These are phyloP conservation scores for Mythimna lalbum DNA, from an alignment of 2,888 invertebrate species.

Conservation along the genomic window DNA sequence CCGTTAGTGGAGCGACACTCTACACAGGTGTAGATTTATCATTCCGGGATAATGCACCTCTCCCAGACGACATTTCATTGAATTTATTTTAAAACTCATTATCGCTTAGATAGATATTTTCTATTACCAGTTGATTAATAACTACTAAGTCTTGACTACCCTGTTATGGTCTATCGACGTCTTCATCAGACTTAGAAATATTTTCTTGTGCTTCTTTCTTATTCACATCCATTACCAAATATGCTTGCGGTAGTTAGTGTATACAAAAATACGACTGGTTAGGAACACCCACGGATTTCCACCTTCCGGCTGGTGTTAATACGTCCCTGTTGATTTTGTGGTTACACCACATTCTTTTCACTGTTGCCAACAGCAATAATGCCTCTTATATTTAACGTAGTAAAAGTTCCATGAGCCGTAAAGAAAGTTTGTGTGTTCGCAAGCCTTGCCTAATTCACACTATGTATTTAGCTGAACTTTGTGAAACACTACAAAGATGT, in stretches of 20 bases:
- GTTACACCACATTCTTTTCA: slow-evolving; percentile 74
- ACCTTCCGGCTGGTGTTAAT: slow-evolving; percentile 86
- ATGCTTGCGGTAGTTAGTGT: slow-evolving; percentile 79
- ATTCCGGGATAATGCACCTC: slow-evolving; percentile 64
- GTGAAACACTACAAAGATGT: slow-evolving; percentile 87
- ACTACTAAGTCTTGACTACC: slow-evolving; percentile 27
- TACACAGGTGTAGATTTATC: slow-evolving; percentile 69
- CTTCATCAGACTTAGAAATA: slow-evolving; percentile 41
- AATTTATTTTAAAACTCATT: slow-evolving; percentile 25
- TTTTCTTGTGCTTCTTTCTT: slow-evolving; percentile 62
- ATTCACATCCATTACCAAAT: slow-evolving; percentile 80
- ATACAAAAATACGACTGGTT: slow-evolving; percentile 82
- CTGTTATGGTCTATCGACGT: slow-evolving; percentile 20
- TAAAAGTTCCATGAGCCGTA: slow-evolving; percentile 65
- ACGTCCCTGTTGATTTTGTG: slow-evolving; percentile 86
- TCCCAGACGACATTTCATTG: slow-evolving; percentile 56
- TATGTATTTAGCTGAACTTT: slow-evolving; percentile 87
- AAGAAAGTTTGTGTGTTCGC: slow-evolving; percentile 66
- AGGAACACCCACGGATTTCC: slow-evolving; percentile 88
- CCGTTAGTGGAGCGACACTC: slow-evolving; percentile 71
- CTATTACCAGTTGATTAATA: slow-evolving; percentile 21
- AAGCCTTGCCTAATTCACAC: slow-evolving; percentile 86
- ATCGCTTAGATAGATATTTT: slow-evolving; percentile 15
- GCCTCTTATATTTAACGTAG: slow-evolving; percentile 71
- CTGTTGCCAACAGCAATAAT: slow-evolving; percentile 73